Evolutionary conservation across 2,888 invertebrate genomes (phyloP), one percentile per base, ranked within the genome.

Genomic region (Trichogramma dendrolimi): DNA sequence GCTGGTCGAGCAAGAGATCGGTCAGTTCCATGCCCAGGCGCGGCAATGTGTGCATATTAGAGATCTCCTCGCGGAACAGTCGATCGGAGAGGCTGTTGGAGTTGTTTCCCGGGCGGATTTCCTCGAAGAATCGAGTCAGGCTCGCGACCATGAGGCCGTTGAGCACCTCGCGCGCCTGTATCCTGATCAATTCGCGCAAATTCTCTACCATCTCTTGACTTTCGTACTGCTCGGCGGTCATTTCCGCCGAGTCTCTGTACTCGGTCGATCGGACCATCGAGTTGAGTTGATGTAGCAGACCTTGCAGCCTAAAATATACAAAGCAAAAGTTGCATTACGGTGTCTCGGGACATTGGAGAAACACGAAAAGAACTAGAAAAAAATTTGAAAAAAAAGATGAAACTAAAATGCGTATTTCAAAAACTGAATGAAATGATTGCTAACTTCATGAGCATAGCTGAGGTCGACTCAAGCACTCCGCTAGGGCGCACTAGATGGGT

Each of bases 21-120:
- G 81, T 82, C 41, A 84, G 69, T 56, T 82, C 75, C 52, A 82
- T 69, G 2, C 82, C 81, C 69, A 83, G 74, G 55, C 80, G 81
- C 4, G 83, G 73, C 43, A 80, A 68, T 27, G 73, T 67, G 59
- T 75, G 74, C 65, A 78, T 68, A 53, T 70, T 50, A 4, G 48
- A 39, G 6, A 60, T 55, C 10, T 62, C 62, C 4, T 58, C 44
- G 4, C 54, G 43, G 50, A 10, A 7, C 2, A 27, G 27, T 27
- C 27, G 27, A 27, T 27, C 10, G 8, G 46, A 72, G 10, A 74
- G 67, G 46, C 72, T 71, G 50, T 72, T 73, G 50, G 69, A 72
- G 55, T 70, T 60, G 53, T 69, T 65, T 53, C 70, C 72, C 47
- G 73, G 73, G 64, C 74, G 72, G 62, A 79, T 77, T 61, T 79